These are phyloP conservation scores for Leptopilina clavipes DNA, from an alignment of 1,140 invertebrate genomes.

Conservation along the genomic window DNA sequence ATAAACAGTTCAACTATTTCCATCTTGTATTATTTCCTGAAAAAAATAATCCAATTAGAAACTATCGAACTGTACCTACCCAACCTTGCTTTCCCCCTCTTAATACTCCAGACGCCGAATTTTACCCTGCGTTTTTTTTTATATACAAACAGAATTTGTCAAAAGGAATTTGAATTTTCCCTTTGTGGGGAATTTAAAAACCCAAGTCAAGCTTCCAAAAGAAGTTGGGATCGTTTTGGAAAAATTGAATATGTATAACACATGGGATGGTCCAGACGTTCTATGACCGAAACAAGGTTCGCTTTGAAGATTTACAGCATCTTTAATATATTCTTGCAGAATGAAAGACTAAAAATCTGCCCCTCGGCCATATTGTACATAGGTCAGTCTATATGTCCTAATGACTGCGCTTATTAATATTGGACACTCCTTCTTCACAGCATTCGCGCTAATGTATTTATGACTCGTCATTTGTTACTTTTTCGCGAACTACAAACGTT, in stretches of 20 bases:
- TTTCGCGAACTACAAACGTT: not conserved
- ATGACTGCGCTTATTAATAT: slow-evolving; percentile 61
- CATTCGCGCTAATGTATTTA: slow-evolving; percentile 52
- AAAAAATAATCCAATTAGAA: too few relatives aligned
- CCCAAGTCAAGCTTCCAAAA: too few relatives aligned
- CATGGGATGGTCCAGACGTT: slow-evolving; percentile 42
- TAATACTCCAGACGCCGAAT: not conserved
- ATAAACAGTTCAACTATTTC: too few relatives aligned
- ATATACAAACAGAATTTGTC: too few relatives aligned
- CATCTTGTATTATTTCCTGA: too few relatives aligned
- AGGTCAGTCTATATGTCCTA: slow-evolving; percentile 51
- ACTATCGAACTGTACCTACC: too few relatives aligned
- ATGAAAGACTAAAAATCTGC: slow-evolving; percentile 40
- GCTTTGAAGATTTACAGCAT: slow-evolving; percentile 51
- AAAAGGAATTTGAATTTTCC: too few relatives aligned
- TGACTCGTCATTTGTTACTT: slow-evolving; percentile 49
- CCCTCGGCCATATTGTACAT: slow-evolving; percentile 49
- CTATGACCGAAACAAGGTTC: slow-evolving; percentile 42
- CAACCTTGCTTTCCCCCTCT: not conserved
- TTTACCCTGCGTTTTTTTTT: too few relatives aligned
- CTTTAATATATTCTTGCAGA: slow-evolving; percentile 42
- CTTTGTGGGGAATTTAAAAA: too few relatives aligned
- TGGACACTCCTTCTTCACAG: slow-evolving; percentile 54
- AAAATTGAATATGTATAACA: slow-evolving; percentile 36
- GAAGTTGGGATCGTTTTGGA: too few relatives aligned